A percentile compares a stretch with the other conserved stretches of the same genome.
phyloP scores from a whole-genome alignment of 2,888 invertebrate species.

The Epirrhoe alternata region DNA sequence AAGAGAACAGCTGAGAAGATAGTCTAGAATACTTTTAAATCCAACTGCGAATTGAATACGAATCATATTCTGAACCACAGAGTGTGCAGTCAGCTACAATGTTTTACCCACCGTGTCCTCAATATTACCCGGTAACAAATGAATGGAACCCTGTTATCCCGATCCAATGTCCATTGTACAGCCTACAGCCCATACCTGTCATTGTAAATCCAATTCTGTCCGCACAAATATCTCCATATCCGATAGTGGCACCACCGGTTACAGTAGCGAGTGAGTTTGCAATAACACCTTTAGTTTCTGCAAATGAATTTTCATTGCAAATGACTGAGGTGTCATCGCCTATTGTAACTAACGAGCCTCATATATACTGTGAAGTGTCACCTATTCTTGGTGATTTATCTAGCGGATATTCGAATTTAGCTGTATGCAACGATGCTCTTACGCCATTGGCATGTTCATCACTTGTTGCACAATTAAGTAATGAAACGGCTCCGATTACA shows the following conservation, averaged over 20 bases:
- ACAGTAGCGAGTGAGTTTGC: slow-evolving; percentile 24
- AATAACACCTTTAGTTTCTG: slow-evolving; percentile 28
- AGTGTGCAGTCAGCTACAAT: slow-evolving; percentile 8
- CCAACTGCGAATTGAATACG: neutral
- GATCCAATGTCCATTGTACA: slow-evolving; percentile 41
- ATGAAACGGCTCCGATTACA: slow-evolving; percentile 7
- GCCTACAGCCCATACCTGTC: slow-evolving; percentile 44
- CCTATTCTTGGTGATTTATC: slow-evolving; percentile 14
- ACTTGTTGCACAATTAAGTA: slow-evolving; percentile 1
- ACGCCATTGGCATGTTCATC: neutral
- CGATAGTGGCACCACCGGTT: slow-evolving; percentile 30
- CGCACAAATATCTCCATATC: slow-evolving; percentile 45
- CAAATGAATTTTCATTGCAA: slow-evolving; percentile 28
- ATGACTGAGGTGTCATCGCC: slow-evolving; percentile 14
- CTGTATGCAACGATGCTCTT: slow-evolving; percentile 16
- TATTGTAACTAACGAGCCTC: slow-evolving; percentile 15
- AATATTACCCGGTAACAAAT: slow-evolving; percentile 42
- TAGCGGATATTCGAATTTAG: slow-evolving; percentile 9
- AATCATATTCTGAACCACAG: slow-evolving; percentile 1
- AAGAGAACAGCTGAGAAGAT: slow-evolving; percentile 12
- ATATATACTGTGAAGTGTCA: slow-evolving; percentile 20
- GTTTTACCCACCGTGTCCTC: slow-evolving; percentile 32
- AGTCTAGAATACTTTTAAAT: neutral
- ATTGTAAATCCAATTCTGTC: slow-evolving; percentile 41
- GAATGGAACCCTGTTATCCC: slow-evolving; percentile 48